Evolutionary conservation across 2,113 vertebrate species (phyloP).

Genomic region (Ailuropoda melanoleuca): DNA sequence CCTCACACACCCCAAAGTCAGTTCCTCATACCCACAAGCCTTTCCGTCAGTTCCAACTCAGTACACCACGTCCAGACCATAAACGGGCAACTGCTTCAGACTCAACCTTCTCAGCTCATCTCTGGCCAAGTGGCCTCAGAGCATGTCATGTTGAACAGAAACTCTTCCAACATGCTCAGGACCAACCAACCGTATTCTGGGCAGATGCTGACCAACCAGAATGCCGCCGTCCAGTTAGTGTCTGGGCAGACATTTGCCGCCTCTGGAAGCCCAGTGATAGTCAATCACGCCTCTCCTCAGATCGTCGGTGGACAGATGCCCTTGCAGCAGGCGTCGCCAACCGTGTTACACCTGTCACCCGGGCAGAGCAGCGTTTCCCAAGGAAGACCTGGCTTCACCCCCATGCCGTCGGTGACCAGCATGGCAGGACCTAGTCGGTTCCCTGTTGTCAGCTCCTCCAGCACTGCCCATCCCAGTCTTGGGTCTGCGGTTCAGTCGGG

Average conservation of each 20-base stretch:
- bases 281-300: conserved; percentile 91
- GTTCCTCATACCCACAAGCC: conserved; percentile 92
- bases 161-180: conserved; percentile 86
- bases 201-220: conserved; percentile 92
- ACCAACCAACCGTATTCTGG: conserved; percentile 89
- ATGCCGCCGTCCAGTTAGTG: conserved; percentile 92
- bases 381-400: conserved; percentile 85
- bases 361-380: conserved; percentile 86
- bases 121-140: conserved; percentile 86
- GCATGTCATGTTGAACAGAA: conserved; percentile 88
- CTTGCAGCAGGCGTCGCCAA: conserved; percentile 88
- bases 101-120: conserved; percentile 86
- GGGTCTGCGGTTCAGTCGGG: conserved; percentile 83
- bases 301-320: conserved; percentile 88
- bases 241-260: conserved; percentile 92
- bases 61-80: conserved; percentile 92
- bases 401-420: conserved; percentile 83
- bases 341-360: conserved; percentile 89
- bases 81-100: conserved; percentile 91
- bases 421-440: conserved; percentile 87
- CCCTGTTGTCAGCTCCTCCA: conserved; percentile 89
- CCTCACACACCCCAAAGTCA: conserved; percentile 91
- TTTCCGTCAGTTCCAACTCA: conserved; percentile 90
- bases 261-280: conserved; percentile 91
- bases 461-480: conserved; percentile 82